Base-by-base conservation (phyloP, 2,113 vertebrate species). In the Saimiri boliviensis region DNA sequence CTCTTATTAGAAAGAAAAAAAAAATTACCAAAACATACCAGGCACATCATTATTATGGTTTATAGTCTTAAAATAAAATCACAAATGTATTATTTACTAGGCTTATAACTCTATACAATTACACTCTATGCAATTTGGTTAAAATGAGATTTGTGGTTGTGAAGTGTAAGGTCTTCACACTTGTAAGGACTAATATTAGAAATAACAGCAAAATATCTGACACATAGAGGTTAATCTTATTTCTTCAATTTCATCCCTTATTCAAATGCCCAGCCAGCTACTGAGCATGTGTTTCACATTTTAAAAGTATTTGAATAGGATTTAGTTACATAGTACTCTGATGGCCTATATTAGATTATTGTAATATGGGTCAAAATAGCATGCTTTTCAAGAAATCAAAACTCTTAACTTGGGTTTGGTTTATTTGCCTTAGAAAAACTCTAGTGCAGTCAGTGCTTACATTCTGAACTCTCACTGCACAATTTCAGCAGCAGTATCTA, bases 21-120 rank as follows among this genome's bases (percentile, higher is more conserved):
- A 45, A 23, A 42, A 40, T 16, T 58, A 71, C 17, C 21, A 56
- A 45, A 52, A 60, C n/a, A 79, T 11, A 89, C 40, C n/a, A 42
- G 16, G 25, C 2, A 60, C n/a, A 90, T 45, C 42, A 71, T 49
- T 35, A 79, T 70, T 74, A 35, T 40, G 52, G 13, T 54, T 63
- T 25, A 54, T 80, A 42, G 63, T 85, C 79, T 84, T 88, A 95
- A 83, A 68, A 82, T 92, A 92, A 89, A 86, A 27, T 73, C 42
- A 35, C 21, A 85, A 40, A 54, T 23, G 30, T 21, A 42, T 63
- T 73, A 73, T 56, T 90, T 86, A 25, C 23, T 63, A 63, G 73
- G 30, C 23, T 63, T 32, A 9, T 37, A 54, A 80, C 32, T 42
- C 52, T 86, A 63, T 3, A 37, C 45, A 54, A n/a, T 32, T 73